Conservation (phyloP, 2,888 invertebrate genomes). For the Sinopyrophorus schimmeli region DNA sequence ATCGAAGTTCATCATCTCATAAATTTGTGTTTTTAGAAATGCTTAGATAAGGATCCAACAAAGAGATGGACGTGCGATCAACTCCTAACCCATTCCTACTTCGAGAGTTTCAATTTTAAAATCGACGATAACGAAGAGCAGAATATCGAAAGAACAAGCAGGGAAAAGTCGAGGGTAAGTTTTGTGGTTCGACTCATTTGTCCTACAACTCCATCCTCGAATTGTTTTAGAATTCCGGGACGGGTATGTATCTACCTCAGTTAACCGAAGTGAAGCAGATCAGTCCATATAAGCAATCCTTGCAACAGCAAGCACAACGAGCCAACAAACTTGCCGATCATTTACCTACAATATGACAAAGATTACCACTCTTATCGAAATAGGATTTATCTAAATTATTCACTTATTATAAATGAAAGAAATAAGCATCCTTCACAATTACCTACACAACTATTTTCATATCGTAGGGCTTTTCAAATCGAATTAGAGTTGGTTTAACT, state of each 20-base stretch:
- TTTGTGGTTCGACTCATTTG: background rate
- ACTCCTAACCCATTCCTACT: conserved; percentile 86
- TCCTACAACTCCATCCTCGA: background rate
- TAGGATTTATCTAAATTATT: conserved; percentile 29
- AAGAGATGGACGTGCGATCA: conserved; percentile 92
- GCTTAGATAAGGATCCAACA: conserved; percentile 92
- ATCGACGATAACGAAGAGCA: conserved; percentile 69
- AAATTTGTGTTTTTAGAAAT: conserved; percentile 69
- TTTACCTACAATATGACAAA: conserved; percentile 75
- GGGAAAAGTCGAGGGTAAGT: conserved; percentile 66
- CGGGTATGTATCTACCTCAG: conserved; percentile 69
- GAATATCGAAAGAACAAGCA: conserved; percentile 63
- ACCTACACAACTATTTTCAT: no score
- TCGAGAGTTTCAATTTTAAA: conserved; percentile 84
- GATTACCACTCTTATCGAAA: conserved; percentile 38
- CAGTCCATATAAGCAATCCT: conserved; percentile 56
- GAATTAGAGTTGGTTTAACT: no score
- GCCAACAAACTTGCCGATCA: conserved; percentile 64
- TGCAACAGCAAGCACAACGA: conserved; percentile 32
- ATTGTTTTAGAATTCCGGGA: conserved; percentile 56
- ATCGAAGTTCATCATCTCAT: no score
- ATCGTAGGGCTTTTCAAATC: no score
- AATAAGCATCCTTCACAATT: no score
- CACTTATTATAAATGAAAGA: conserved; percentile 24
- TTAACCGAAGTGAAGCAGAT: conserved; percentile 60